Evolutionary conservation across 1,140 invertebrate species (phyloP).

Genomic region (Homalodisca vitripennis): DNA sequence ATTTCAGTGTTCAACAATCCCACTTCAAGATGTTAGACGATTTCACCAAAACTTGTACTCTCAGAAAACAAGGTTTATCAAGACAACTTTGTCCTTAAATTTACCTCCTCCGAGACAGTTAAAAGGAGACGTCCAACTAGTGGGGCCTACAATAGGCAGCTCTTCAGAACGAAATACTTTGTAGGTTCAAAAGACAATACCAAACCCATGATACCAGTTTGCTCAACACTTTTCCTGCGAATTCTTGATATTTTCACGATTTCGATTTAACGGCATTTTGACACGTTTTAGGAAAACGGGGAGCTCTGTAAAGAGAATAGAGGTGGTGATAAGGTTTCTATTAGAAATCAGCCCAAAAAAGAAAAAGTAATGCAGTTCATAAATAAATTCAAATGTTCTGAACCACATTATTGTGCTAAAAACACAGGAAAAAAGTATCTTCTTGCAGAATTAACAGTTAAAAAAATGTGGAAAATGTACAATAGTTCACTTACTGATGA

Average conservation of each 20-base stretch:
- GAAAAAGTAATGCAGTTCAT: not conserved
- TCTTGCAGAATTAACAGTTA: not conserved
- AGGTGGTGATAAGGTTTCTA: not conserved
- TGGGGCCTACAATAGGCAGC: too few species aligned
- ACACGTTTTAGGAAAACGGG: constrained; percentile 1
- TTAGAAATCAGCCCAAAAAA: constrained; percentile 11
- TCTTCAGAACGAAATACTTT: too few species aligned
- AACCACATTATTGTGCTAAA: constrained; percentile 24
- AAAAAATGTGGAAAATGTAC: not conserved
- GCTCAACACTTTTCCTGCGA: too few species aligned
- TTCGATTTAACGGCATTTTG: constrained; percentile 19
- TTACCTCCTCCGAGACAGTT: too few species aligned
- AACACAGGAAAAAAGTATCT: constrained; percentile 15
- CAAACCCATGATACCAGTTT: too few species aligned
- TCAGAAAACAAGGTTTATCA: too few species aligned
- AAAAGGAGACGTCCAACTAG: too few species aligned
- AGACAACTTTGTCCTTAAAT: too few species aligned
- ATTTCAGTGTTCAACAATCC: too few species aligned
- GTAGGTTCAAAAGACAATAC: too few species aligned
- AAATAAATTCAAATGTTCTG: constrained; percentile 18
- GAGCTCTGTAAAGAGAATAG: constrained; percentile 15
- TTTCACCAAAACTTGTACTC: too few species aligned
- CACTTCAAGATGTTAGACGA: too few species aligned
- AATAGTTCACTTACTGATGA: constrained; percentile 5
- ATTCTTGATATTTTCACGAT: constrained; percentile 12